Base-by-base conservation (phyloP, 2,797 vertebrate genomes). In the Atherinosoma microstoma region DNA sequence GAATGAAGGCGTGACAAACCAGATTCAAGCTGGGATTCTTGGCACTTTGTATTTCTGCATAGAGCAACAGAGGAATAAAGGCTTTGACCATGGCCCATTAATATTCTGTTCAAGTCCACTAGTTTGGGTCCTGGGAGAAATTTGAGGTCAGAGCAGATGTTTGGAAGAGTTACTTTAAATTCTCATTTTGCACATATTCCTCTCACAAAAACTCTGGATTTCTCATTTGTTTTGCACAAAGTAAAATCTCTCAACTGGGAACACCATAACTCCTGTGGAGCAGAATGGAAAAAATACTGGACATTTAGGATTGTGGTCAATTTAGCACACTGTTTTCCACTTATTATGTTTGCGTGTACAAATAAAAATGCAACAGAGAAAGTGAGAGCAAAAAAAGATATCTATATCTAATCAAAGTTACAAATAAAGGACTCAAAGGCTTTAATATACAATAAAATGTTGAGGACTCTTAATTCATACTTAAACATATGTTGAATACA, bases 51-150 rank as follows among this genome's bases (percentile, higher is more conserved):
- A 49, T 32, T 57, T 8, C 11, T 36, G 30, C 51, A 32, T 24
- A 18, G 13, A 53, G 30, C 32, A 8, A 34, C 27, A 64, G 58
- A 27, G 6, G 24, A 40, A 35, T 34, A 56, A 64, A 12, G 47
- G 62, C 59, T 54, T 67, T 63, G 51, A 45, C 57, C 29, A 22
- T 7, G 20, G 42, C 32, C 61, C 16, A 84, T 91, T 91, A 77
- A 90, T 90, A 88, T 91, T 90, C 90, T 18, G 65, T 70, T 84
- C 75, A 76, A 49, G 83, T 79, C 42, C 54, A 24, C 4, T 36
- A 30, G 67, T 67, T 42, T 29, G 58, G 47, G 34, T 70, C 51
- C 58, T 72, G 42, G 4, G 16, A 27, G 54, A 3, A 40, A n/a
- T 36, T 24, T 24, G 18, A 18, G 42, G 12, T 27, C 38, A 8